Evolutionary conservation across 2,797 vertebrate species (phyloP), one percentile per base, ranked within the genome.

Genomic region (Chelon auratus): DNA sequence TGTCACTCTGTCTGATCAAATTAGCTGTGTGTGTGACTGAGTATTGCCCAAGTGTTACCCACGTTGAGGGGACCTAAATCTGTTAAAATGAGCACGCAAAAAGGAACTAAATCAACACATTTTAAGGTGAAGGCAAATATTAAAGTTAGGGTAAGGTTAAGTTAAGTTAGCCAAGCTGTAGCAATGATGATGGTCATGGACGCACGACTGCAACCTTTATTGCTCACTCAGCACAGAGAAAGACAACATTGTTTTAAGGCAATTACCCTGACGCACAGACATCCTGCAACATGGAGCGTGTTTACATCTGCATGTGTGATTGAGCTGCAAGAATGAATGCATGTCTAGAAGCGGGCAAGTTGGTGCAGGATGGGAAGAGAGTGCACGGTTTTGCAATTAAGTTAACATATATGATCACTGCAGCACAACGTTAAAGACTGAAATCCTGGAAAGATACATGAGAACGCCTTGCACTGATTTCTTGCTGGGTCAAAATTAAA

Each of bases 161-260:
- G 30, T 33, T 8, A 1, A 8, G 30, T 33, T 33, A 33, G 5
- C 30, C 5, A 33, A 33, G 30, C 30, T 33, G 24, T 26, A 26
- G 24, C 7, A 33, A 33, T 33, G 30, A 33, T 6, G 30, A 33
- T 33, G 30, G 30, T 33, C 30, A 33, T 0, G 6, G 30, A 33
- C 7, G 7, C 30, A 33, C 30, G 8, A 33, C 30, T 83, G 87
- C 77, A 88, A 91, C 84, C 78, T 81, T 90, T 88, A 87, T 75
- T 82, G 81, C 84, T 85, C 72, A 82, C 60, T 87, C 71, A 76
- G 73, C 50, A 53, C 62, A 91, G 85, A 94, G 94, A 95, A 95
- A 94, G 89, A 87, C 87, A 64, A 87, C 81, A 94, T 94, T 95
- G 94, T 92, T 93, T 91, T 87, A 69, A 82, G 72, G 78, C 81